Conservation (phyloP, 2,888 invertebrate species). For the Acronicta alni region DNA sequence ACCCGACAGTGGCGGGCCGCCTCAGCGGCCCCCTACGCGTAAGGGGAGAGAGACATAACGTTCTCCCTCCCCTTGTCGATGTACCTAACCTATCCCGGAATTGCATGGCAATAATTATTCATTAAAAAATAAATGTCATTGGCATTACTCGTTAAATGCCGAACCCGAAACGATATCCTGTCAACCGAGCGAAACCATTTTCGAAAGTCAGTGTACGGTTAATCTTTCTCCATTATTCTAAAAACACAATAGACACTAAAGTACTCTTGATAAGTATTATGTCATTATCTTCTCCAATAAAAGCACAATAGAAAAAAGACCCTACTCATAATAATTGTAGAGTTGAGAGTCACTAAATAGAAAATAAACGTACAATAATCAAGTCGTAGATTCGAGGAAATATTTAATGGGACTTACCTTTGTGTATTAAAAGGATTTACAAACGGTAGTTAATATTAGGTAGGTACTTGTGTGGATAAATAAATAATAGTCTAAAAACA, state of each 20-base stretch:
- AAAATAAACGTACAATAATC: not conserved
- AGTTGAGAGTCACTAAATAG: not conserved
- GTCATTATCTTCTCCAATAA: not conserved
- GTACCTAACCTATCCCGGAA: no score
- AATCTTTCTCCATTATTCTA: not conserved
- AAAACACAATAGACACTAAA: not conserved
- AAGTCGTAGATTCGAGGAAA: not conserved
- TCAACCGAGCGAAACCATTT: conserved; percentile 30
- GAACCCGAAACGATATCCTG: not conserved
- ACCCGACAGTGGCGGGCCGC: no score
- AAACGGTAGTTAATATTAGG: not conserved
- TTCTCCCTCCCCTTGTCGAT: no score
- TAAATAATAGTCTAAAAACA: not conserved
- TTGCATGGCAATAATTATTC: no score
- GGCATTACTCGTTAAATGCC: no score
- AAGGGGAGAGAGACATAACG: no score
- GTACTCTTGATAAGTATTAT: conserved; percentile 1
- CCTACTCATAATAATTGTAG: not conserved
- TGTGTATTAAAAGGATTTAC: not conserved
- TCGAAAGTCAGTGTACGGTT: conserved; percentile 33
- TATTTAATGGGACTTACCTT: not conserved
- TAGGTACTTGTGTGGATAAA: conserved; percentile 1
- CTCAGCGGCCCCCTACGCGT: no score
- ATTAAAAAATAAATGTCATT: no score
- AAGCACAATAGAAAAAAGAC: not conserved